These are phyloP conservation scores for Eumerus sabulonum DNA, from an alignment of 2,888 invertebrate species.

Conservation along the genomic window DNA sequence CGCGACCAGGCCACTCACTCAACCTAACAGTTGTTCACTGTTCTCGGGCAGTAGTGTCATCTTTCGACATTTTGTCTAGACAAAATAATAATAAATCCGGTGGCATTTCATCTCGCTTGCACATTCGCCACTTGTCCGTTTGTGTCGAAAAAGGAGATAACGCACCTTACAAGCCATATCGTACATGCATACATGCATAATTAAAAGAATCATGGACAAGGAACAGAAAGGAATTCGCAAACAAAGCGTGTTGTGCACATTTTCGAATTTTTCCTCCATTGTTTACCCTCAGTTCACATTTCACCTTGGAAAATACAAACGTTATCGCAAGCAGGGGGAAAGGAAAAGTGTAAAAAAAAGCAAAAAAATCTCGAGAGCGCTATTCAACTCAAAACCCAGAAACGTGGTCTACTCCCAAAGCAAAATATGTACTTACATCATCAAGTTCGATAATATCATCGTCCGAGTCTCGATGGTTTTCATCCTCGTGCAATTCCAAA, in stretches of 20 bases:
- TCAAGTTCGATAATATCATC: slow-evolving; percentile 94
- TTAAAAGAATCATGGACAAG: slow-evolving; percentile 33
- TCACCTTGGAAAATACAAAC: not conserved
- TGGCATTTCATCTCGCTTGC: slow-evolving; percentile 27
- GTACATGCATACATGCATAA: slow-evolving; percentile 1
- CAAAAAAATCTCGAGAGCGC: too few relatives aligned
- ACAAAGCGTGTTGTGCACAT: not conserved
- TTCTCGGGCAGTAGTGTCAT: slow-evolving; percentile 39
- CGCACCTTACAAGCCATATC: too few relatives aligned
- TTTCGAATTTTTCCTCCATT: not conserved
- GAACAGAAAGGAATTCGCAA: not conserved
- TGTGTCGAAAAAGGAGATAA: slow-evolving; percentile 18
- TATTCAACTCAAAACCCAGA: too few relatives aligned
- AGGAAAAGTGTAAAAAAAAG: too few relatives aligned
- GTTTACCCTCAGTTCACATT: not conserved
- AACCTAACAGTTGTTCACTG: slow-evolving; percentile 21
- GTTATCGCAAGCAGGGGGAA: too few relatives aligned
- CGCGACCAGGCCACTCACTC: not conserved
- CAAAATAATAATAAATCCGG: slow-evolving; percentile 61
- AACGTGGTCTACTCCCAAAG: not conserved
- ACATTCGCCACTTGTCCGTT: not conserved
- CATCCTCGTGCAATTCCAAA: slow-evolving; percentile 91
- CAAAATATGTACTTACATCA: slow-evolving; percentile 83
- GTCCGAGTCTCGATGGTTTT: slow-evolving; percentile 85
- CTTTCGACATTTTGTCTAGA: slow-evolving; percentile 61